Percentiles rank a stretch among this genome's conserved stretches.
Evolutionary conservation across 2,113 vertebrate genomes (phyloP).

Genomic region (Cinclus mexicanus): DNA sequence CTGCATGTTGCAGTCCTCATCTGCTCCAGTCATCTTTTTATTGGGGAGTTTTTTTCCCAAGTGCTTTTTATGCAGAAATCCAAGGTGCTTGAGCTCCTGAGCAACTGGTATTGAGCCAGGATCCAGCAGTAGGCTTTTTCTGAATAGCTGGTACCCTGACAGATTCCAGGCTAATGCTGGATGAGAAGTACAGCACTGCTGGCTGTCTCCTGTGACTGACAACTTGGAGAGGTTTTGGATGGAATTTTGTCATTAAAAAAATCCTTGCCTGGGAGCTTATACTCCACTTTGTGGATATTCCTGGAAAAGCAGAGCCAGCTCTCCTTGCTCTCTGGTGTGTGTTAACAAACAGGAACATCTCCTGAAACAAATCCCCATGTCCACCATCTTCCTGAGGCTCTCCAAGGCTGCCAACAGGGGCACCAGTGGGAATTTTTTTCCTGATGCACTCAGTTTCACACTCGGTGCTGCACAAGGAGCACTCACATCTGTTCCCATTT

Average conservation of each 20-base stretch:
- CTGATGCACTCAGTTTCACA: rapidly evolving
- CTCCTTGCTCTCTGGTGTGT: neutral
- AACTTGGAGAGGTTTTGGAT: neutral
- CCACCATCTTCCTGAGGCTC: neutral
- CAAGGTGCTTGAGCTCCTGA: rapidly evolving
- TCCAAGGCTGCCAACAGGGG: neutral
- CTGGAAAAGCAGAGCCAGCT: neutral
- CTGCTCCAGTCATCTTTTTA: neutral
- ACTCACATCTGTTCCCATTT: constrained; percentile 7
- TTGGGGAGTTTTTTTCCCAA: neutral
- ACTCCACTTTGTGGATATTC: neutral
- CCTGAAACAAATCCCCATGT: neutral
- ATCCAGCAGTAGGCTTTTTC: neutral
- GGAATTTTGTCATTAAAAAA: neutral
- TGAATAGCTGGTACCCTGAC: neutral
- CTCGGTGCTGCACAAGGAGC: neutral
- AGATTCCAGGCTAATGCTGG: neutral
- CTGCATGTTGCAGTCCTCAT: neutral
- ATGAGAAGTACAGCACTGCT: neutral
- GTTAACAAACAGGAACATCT: neutral
- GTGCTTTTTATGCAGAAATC: neutral
- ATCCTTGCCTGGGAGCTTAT: neutral
- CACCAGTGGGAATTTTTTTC: neutral
- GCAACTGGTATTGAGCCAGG: neutral
- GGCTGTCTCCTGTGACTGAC: neutral